Evolutionary conservation across 2,797 vertebrate species (phyloP).

Genomic region (Oryzias sinensis): DNA sequence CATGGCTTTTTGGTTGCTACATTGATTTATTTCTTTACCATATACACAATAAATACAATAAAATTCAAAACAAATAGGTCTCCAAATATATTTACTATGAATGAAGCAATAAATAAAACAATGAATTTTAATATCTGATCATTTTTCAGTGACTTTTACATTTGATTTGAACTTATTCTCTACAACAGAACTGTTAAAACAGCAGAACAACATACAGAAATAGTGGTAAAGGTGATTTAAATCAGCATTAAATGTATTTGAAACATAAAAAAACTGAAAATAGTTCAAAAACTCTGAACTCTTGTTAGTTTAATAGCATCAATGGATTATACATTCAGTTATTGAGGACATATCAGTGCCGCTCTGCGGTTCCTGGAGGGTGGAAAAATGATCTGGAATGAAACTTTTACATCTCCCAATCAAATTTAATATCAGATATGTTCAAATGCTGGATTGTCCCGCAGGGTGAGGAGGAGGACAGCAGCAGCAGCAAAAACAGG

Average conservation of each 20-base stretch:
- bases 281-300: slow-evolving; percentile 7
- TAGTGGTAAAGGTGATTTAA: too few species aligned
- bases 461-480: slow-evolving; percentile 24
- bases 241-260: too few species aligned
- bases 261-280: background rate
- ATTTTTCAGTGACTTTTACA: slow-evolving; percentile 11
- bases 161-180: background rate
- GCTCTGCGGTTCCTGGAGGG: slow-evolving; percentile 39
- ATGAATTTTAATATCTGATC: slow-evolving; percentile 26
- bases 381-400: slow-evolving; percentile 25
- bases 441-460: slow-evolving; percentile 6
- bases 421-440: slow-evolving; percentile 19
- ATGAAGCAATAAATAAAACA: slow-evolving; percentile 36
- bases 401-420: slow-evolving; percentile 27
- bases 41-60: slow-evolving; percentile 36
- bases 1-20: slow-evolving; percentile 6
- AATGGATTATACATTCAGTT: slow-evolving; percentile 69
- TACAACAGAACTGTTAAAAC: too few species aligned
- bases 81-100: slow-evolving; percentile 33
- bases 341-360: slow-evolving; percentile 29
- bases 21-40: slow-evolving; percentile 36
- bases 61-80: slow-evolving; percentile 29
- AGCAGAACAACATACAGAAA: too few species aligned
- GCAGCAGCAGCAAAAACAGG: slow-evolving; percentile 61
- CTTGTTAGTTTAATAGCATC: slow-evolving; percentile 50